Evolutionary conservation across 1,140 invertebrate genomes (phyloP).

Genomic region (Meloidogyne exigua): DNA sequence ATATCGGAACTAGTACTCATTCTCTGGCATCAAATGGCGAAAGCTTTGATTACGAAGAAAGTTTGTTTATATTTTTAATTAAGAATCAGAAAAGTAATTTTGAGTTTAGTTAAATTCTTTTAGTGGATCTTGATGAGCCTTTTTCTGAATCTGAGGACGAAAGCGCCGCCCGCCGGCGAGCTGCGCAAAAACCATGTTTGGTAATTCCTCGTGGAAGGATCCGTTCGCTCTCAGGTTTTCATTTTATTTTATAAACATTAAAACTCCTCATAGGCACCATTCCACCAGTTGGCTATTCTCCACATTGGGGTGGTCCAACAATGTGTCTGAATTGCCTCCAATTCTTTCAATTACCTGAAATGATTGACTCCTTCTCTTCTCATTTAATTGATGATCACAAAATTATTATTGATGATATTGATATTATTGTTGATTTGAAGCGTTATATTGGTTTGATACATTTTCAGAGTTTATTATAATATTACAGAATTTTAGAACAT

Average conservation of each 20-base stretch:
- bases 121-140: conserved; percentile 61
- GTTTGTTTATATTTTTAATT: conserved; percentile 37
- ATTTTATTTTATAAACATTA: not conserved
- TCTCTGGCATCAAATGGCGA: conserved; percentile 59
- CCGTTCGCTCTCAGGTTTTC: conserved; percentile 57
- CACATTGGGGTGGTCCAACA: conserved; percentile 63
- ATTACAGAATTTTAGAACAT: conserved; percentile 54
- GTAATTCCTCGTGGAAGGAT: conserved; percentile 60
- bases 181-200: conserved; percentile 53
- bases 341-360: conserved; percentile 61
- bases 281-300: conserved; percentile 58
- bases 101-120: conserved; percentile 27
- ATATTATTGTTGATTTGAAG: conserved; percentile 62
- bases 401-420: conserved; percentile 61
- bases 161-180: conserved; percentile 14
- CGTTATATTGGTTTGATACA: conserved; percentile 37
- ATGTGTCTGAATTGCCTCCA: conserved; percentile 61
- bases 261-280: conserved; percentile 48
- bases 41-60: conserved; percentile 56
- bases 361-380: conserved; percentile 51
- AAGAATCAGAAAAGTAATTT: no score
- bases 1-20: conserved; percentile 34
- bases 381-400: conserved; percentile 47
- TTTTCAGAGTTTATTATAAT: not conserved
- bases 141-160: conserved; percentile 63